phyloP scores from a whole-genome alignment of 2,888 invertebrate genomes.

The Thymelicus sylvestris region DNA sequence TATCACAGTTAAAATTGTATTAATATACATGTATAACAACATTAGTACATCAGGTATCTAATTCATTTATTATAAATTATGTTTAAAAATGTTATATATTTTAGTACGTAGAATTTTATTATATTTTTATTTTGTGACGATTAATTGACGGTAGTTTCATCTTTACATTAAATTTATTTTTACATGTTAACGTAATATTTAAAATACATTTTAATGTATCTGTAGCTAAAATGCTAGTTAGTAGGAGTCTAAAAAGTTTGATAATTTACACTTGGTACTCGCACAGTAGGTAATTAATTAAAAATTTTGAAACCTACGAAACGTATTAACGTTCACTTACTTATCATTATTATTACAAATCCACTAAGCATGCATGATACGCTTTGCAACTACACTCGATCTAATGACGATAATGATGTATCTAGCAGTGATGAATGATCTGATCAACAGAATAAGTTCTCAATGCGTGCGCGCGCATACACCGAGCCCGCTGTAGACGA shows the following conservation, averaged over 20 bases:
- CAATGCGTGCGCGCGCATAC: conserved; percentile 93
- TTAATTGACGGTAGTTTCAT: not conserved
- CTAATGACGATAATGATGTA: not conserved
- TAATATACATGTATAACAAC: no score
- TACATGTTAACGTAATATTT: no score
- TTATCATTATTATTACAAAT: no score
- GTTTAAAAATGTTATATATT: no score
- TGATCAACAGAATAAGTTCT: conserved; percentile 82
- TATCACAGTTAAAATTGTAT: not conserved
- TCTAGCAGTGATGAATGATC: not conserved
- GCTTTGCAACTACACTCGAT: not conserved
- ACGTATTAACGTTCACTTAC: no score
- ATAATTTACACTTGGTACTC: not conserved
- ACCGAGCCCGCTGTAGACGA: conserved; percentile 84
- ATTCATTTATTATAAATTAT: no score
- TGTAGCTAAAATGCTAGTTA: not conserved
- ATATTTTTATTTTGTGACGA: not conserved
- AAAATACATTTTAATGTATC: not conserved
- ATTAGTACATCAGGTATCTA: no score
- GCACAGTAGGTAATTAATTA: no score
- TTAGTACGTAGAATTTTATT: no score
- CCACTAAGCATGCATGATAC: not conserved
- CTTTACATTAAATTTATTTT: not conserved
- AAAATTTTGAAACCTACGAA: no score
- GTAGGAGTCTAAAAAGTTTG: not conserved